These are phyloP conservation scores for Dasysyrphus albostriatus DNA, from an alignment of 2,888 invertebrate species.

Conservation along the genomic window DNA sequence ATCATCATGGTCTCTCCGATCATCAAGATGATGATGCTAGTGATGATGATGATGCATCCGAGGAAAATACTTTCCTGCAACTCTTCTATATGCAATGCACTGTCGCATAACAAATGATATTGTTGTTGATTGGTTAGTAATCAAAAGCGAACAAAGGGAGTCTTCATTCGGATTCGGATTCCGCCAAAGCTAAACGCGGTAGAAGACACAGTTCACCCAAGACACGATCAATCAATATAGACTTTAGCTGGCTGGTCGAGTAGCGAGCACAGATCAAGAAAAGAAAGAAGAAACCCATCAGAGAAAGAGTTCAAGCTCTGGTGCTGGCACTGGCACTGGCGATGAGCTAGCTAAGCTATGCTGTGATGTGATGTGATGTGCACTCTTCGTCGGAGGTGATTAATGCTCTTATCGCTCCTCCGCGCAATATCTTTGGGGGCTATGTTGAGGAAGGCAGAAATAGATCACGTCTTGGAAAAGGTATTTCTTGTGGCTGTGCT, in stretches of 20 bases:
- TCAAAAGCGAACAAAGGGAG: constrained; percentile 69
- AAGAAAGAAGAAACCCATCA: constrained; percentile 47
- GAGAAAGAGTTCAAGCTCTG: constrained; percentile 36
- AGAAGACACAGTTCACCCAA: constrained; percentile 66
- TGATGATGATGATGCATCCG: constrained; percentile 41
- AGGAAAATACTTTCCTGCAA: constrained; percentile 40
- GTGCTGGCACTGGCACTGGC: not conserved
- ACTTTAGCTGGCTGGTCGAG: constrained; percentile 39
- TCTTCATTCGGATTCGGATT: constrained; percentile 45
- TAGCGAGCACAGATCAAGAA: constrained; percentile 30
- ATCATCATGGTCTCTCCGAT: constrained; percentile 25
- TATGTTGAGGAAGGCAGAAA: constrained; percentile 62
- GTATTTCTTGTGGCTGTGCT: constrained; percentile 40
- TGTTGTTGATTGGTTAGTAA: constrained; percentile 73
- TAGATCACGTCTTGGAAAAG: constrained; percentile 67
- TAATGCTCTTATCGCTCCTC: constrained; percentile 60
- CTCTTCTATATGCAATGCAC: constrained; percentile 40
- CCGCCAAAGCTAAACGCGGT: constrained; percentile 58
- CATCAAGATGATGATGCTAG: constrained; percentile 36
- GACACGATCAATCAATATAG: constrained; percentile 69
- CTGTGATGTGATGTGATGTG: constrained; percentile 5
- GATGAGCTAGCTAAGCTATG: not conserved
- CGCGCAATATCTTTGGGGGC: constrained; percentile 39
- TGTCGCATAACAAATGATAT: constrained; percentile 72
- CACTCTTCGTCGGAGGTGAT: constrained; percentile 62